Percentiles rank a stretch among this genome's conserved stretches.
Evolutionary conservation across 2,888 invertebrate genomes (phyloP).

Genomic region (Rhorus exstirpatorius): DNA sequence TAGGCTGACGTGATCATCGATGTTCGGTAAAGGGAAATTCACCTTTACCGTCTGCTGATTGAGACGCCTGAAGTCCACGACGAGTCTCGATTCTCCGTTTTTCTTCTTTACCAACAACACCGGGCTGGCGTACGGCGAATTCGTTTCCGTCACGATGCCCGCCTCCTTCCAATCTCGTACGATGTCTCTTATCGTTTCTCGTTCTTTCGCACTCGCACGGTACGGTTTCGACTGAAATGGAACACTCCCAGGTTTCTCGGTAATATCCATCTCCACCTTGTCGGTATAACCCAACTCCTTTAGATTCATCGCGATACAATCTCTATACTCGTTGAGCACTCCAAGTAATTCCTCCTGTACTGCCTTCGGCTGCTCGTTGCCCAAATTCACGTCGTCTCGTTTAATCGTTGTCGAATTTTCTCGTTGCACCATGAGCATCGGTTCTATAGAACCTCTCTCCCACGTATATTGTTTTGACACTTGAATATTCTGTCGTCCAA

Average conservation of each 20-base stretch:
- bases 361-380: neutral
- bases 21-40: conserved; percentile 44
- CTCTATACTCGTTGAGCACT: neutral
- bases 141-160: conserved; percentile 52
- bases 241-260: neutral
- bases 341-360: neutral
- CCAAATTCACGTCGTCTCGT: neutral
- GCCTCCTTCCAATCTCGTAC: conserved; percentile 47
- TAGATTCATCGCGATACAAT: neutral
- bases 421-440: no score
- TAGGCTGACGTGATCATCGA: conserved; percentile 48
- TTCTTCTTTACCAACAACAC: conserved; percentile 63
- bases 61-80: conserved; percentile 51
- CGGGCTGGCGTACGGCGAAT: conserved; percentile 65
- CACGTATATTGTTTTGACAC: no score
- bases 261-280: neutral
- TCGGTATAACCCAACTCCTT: neutral
- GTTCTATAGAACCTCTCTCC: no score
- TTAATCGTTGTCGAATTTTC: no score
- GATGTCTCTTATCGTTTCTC: conserved; percentile 49
- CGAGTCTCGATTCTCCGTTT: conserved; percentile 56
- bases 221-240: conserved; percentile 30
- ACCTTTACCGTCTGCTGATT: conserved; percentile 43
- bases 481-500: no score
- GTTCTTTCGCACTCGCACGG: conserved; percentile 25